A percentile compares a stretch with the other conserved stretches of the same genome.
phyloP scores from a whole-genome alignment of 2,797 vertebrate genomes.

The Hypotaenidia okinawae region DNA sequence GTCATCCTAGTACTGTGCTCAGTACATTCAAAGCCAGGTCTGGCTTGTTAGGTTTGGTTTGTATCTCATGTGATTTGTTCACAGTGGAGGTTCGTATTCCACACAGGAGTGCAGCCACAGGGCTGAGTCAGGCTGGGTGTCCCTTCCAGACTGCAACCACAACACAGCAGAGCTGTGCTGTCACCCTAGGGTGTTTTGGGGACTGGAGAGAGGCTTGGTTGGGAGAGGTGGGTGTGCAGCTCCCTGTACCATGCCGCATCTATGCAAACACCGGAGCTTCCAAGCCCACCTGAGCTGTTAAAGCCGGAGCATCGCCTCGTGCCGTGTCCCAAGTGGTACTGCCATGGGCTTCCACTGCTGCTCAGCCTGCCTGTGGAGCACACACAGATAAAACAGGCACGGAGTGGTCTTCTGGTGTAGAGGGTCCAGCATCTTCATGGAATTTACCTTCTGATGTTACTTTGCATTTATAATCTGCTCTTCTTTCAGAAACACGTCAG shows the following conservation, averaged over 20 bases:
- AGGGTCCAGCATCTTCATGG: background rate
- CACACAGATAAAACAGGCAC: background rate
- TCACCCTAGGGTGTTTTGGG: background rate
- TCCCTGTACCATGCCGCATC: accelerated
- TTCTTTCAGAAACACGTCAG: background rate
- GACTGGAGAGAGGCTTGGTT: background rate
- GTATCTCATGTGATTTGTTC: accelerated
- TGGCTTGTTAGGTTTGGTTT: background rate
- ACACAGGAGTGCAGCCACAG: accelerated
- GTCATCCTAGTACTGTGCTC: background rate
- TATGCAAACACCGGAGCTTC: accelerated
- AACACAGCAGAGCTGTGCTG: background rate
- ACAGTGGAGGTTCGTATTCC: background rate
- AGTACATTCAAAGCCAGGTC: accelerated
- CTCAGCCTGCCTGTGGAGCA: background rate
- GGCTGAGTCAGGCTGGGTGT: background rate
- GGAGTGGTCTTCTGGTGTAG: accelerated
- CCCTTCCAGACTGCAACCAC: background rate
- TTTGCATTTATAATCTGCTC: background rate
- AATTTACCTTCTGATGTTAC: background rate
- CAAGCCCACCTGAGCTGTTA: background rate
- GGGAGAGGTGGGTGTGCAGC: background rate
- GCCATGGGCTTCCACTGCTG: background rate
- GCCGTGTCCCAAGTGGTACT: background rate
- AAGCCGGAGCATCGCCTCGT: background rate